Percentiles rank a stretch among this genome's conserved stretches.
Evolutionary conservation across 35 echinoderm and acorn worm genomes (phyloP).

Genomic region (Apostichopus parvimensis): DNA sequence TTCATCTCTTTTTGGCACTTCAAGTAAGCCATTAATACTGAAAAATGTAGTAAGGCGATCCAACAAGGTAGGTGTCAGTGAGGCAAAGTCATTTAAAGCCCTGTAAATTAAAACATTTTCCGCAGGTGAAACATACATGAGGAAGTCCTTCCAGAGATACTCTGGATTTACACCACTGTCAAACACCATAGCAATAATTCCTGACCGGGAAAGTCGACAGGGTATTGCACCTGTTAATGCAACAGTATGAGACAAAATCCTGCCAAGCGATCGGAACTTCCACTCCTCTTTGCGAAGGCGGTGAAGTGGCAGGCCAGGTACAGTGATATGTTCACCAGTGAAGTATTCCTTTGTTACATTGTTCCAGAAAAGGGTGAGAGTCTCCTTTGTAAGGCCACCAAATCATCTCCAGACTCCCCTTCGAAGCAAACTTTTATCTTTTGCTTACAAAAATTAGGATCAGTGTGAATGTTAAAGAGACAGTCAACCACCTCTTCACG

Average conservation of each 20-base stretch:
- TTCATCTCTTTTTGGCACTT: background rate
- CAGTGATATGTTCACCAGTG: background rate
- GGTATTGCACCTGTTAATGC: background rate
- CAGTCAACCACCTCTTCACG: background rate
- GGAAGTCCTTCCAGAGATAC: background rate
- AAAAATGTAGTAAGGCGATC: background rate
- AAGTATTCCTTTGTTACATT: background rate
- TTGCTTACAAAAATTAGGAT: background rate
- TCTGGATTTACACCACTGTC: background rate
- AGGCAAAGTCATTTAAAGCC: background rate
- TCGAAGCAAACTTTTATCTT: background rate
- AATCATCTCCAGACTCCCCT: background rate
- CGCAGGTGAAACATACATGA: background rate
- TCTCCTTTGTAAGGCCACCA: constrained; percentile 9
- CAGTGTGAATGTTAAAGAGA: background rate
- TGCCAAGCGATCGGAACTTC: background rate
- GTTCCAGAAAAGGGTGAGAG: background rate
- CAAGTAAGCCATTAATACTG: background rate
- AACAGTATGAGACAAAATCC: background rate
- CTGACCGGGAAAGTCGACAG: background rate
- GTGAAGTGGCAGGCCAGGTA: background rate
- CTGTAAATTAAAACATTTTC: background rate
- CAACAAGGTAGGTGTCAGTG: background rate
- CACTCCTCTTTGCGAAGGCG: background rate
- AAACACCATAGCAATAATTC: constrained; percentile 27